phyloP scores from a whole-genome alignment of 2,113 vertebrate genomes.

The Carollia perspicillata region DNA sequence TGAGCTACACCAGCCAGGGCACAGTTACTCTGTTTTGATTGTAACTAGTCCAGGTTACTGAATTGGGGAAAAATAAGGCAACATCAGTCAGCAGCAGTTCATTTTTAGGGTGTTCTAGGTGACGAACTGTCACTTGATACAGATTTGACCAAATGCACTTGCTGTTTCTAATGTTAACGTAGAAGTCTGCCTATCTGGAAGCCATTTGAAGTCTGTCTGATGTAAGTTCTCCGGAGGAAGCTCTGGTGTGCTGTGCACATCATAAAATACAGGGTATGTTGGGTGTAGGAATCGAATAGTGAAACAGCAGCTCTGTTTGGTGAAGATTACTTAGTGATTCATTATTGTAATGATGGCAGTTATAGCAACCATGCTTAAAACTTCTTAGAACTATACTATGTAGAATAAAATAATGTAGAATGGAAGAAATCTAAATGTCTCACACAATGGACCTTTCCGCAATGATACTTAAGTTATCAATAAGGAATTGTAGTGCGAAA shows the following conservation, averaged over 20 bases:
- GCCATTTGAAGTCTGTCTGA: neutral
- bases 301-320: neutral
- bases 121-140: neutral
- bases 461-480: neutral
- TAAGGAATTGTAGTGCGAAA: neutral
- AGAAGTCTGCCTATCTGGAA: neutral
- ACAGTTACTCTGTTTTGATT: neutral
- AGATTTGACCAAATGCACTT: neutral
- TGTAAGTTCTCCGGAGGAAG: conserved; percentile 31
- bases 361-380: neutral
- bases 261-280: neutral
- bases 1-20: too few species aligned
- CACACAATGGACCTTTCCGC: neutral
- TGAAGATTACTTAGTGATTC: conserved; percentile 41
- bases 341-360: conserved; percentile 27
- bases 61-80: neutral
- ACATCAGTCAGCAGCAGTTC: neutral
- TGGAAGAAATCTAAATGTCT: neutral
- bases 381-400: conserved; percentile 11
- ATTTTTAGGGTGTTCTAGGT: neutral
- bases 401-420: conserved; percentile 17
- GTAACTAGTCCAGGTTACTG: neutral
- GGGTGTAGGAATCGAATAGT: neutral
- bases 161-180: neutral
- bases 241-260: neutral